These are phyloP conservation scores for Trypoxylon attenuatum DNA, from an alignment of 2,888 invertebrate genomes.

Conservation along the genomic window DNA sequence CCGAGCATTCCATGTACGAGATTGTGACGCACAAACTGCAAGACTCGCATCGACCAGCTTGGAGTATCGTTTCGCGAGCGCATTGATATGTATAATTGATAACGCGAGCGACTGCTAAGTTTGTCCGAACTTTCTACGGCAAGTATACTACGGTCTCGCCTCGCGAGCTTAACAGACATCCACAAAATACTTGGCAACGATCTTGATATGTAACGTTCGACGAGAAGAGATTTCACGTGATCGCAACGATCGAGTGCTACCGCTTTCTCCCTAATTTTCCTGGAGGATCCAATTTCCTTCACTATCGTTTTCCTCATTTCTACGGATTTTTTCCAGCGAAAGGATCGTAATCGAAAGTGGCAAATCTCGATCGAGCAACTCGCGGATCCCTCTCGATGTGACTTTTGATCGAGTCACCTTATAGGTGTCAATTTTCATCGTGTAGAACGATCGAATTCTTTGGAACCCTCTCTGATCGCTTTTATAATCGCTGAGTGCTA, in stretches of 20 bases:
- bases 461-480: no score
- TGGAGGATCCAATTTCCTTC: conserved; percentile 7
- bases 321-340: background rate
- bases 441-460: background rate
- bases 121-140: conserved; percentile 35
- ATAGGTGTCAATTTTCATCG: no score
- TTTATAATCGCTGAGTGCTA: no score
- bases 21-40: conserved; percentile 32
- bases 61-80: conserved; percentile 39
- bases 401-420: background rate
- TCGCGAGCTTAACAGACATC: conserved; percentile 48
- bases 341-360: no score
- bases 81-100: conserved; percentile 60
- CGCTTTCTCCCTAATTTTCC: conserved; percentile 22
- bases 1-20: no score
- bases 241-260: conserved; percentile 20
- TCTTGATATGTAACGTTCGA: conserved; percentile 67
- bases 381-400: background rate
- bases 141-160: conserved; percentile 37
- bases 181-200: conserved; percentile 64
- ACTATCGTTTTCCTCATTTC: background rate
- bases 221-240: conserved; percentile 59
- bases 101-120: conserved; percentile 32
- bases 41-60: conserved; percentile 18
- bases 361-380: no score